phyloP scores from a whole-genome alignment of 1,140 invertebrate genomes.

The Orchesella cincta region DNA sequence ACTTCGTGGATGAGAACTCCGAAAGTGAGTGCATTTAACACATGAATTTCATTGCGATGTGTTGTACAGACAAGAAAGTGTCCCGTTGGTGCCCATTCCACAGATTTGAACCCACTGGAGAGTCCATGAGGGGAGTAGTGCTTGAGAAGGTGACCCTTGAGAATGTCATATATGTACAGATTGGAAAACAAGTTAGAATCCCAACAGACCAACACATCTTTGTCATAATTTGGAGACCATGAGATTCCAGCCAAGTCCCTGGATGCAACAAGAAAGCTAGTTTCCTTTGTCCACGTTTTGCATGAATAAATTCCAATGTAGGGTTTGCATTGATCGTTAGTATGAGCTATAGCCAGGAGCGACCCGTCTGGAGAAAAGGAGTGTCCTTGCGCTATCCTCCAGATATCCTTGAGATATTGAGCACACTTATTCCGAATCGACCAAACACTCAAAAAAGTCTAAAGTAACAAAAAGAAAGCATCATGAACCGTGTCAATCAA shows the following conservation, averaged over 20 bases:
- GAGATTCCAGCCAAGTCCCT: neutral
- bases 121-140: neutral
- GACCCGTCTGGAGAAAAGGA: neutral
- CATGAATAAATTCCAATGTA: neutral
- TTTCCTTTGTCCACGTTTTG: neutral
- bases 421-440: neutral
- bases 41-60: neutral
- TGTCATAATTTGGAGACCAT: neutral
- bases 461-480: neutral
- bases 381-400: neutral
- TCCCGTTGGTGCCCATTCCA: neutral
- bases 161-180: neutral
- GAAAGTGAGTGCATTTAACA: neutral
- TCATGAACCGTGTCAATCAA: too few species aligned
- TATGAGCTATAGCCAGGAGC: neutral
- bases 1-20: neutral
- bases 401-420: neutral
- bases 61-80: neutral
- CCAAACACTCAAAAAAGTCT: neutral
- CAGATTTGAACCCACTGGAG: neutral
- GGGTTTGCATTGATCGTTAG: neutral
- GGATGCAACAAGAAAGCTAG: neutral
- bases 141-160: neutral
- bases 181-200: neutral
- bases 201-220: neutral